Evolutionary conservation across 2,888 invertebrate genomes (phyloP), one percentile per base, ranked within the genome.

Genomic region (Mythimna impura): DNA sequence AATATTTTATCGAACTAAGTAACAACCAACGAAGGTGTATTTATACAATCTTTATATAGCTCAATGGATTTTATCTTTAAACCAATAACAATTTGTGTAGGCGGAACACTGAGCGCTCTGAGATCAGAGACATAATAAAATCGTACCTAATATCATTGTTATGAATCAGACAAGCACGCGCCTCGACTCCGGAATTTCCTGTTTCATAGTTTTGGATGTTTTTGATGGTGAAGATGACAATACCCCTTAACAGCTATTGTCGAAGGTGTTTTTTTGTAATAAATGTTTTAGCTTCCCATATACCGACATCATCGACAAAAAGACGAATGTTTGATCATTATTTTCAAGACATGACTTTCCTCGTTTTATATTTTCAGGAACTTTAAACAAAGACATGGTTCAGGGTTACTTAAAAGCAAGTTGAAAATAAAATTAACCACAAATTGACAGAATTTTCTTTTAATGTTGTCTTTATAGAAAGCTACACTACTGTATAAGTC

Each of bases 1-100:
- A 71, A 66, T 77, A 66, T 72, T 66, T 52, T 30, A 58, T 58
- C n/a, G 2, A 43, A 30, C 10, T 22, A 55, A 50, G 54, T 66
- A 66, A 64, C 17, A n/a, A 47, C 30, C n/a, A 62, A 54, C 3
- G 12, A 17, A 4, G 17, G 7, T 17, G 6, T 22, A 52, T 71
- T 71, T 78, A 40, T 54, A 50, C 36, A 58, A 73, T 63, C 9
- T 52, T 25, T 22, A 8, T 63, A 20, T 9, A 55, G 5, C 47
- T 17, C 14, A 52, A 7, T 52, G 25, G 22, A 62, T 57, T 75
- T 75, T 60, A 61, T 69, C 22, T 17, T n/a, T 50, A 60, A 34
- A 22, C 58, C 58, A 14, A 73, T 71, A 71, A 58, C 8, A 20
- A 71, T 58, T 71, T 58, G 40, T 71, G 57, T 22, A 5, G 30